phyloP scores from a whole-genome alignment of 2,888 invertebrate genomes.

The Drosophila recens region DNA sequence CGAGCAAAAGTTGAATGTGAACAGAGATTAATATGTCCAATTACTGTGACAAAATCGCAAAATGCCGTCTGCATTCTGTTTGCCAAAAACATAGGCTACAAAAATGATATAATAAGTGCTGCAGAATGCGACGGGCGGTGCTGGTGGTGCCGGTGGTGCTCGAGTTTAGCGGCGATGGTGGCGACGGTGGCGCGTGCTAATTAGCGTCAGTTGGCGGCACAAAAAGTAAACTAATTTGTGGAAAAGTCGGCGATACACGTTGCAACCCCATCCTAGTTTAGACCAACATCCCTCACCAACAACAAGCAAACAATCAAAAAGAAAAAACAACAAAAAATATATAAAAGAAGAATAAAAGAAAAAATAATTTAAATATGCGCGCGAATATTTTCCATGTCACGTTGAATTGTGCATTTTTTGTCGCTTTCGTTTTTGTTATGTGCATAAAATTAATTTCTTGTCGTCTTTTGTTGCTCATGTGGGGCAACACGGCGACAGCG shows the following conservation, averaged over 20 bases:
- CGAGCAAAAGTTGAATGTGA: slow-evolving; percentile 66
- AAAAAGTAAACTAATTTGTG: slow-evolving; percentile 80
- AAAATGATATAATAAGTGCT: slow-evolving; percentile 77
- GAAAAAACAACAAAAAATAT: slow-evolving; percentile 1
- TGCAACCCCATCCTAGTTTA: slow-evolving; percentile 49
- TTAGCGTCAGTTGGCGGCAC: slow-evolving; percentile 76
- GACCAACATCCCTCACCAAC: slow-evolving; percentile 58
- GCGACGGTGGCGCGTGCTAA: slow-evolving; percentile 76
- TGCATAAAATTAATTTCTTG: slow-evolving; percentile 79
- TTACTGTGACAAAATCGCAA: slow-evolving; percentile 85
- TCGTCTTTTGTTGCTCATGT: slow-evolving; percentile 78
- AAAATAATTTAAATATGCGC: slow-evolving; percentile 55
- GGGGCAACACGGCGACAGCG: slow-evolving; percentile 63
- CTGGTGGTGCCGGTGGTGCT: slow-evolving; percentile 20
- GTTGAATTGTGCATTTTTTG: slow-evolving; percentile 69
- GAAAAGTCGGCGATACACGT: slow-evolving; percentile 62
- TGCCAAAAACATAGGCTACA: slow-evolving; percentile 61
- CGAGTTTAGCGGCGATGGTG: slow-evolving; percentile 35
- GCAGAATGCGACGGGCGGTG: slow-evolving; percentile 48
- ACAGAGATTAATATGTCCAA: slow-evolving; percentile 85
- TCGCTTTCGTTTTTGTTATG: slow-evolving; percentile 60
- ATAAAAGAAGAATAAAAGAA: slow-evolving; percentile 14
- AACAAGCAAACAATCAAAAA: slow-evolving; percentile 14
- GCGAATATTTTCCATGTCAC: slow-evolving; percentile 79
- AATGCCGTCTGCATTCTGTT: slow-evolving; percentile 78